Base-by-base conservation (phyloP, 2,888 invertebrate genomes). In the Neoascia interrupta region DNA sequence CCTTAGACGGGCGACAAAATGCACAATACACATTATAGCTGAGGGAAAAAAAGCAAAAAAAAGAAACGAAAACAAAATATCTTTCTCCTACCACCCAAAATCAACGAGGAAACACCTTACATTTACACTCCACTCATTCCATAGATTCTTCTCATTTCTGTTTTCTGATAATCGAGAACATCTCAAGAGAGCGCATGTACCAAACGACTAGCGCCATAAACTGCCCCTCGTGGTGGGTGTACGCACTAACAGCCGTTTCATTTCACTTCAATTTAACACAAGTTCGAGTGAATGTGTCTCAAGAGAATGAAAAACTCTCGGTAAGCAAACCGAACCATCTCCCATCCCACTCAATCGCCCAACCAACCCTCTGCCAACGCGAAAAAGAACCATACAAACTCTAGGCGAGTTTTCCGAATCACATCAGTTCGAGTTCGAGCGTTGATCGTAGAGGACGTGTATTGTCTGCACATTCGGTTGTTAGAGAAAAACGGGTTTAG, bases 391-490 rank as follows among this genome's bases (percentile, higher is more conserved):
- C 76, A 68, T 69, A 81, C 64, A 80, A 80, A 75, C 79, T 75
- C 80, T 63, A 75, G 53, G 39, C 36, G 43, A 56, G 10, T 74
- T 66, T 70, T 73, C 61, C 73, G 56, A 61, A 73, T 84, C 81
- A 83, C 84, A 84, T 85, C 87, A 88, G 87, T 88, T 86, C 86
- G 87, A 88, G 88, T 88, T 86, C 86, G 85, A 87, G 86, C 84
- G 85, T 85, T 86, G 84, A 83, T 84, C 84, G 84, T 84, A 83
- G 83, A 84, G 85, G 87, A 88, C 85, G 88, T 87, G 85, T 85
- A 81, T 68, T 72, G 54, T 72, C 72, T 61, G 53, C 53, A 83
- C 85, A 83, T 84, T 83, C 84, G 83, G 83, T 81, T 82, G 75
- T 54, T 41, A 43, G 49, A 47, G 60, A 58, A 53, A 45, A 84